Conservation (phyloP, 1,140 invertebrate genomes). For the Macrosteles quadrilineatus region DNA sequence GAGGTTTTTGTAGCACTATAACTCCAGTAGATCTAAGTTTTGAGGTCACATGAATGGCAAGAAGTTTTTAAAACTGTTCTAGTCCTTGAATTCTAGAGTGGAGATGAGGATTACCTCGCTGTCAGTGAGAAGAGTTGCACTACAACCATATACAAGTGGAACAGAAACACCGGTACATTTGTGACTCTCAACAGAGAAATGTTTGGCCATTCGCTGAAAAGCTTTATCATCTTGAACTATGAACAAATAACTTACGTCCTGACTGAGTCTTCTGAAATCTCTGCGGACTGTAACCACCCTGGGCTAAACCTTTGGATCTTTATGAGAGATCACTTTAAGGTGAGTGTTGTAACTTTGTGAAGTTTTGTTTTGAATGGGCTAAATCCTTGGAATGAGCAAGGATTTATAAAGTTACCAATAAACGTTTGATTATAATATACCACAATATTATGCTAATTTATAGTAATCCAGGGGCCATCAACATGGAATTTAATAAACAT, state of each 20-base stretch:
- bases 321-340: not conserved
- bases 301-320: not conserved
- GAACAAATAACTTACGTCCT: not conserved
- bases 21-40: no score
- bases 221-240: not conserved
- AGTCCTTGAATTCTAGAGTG: slow-evolving; percentile 3
- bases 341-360: no score
- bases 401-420: no score
- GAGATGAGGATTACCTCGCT: not conserved
- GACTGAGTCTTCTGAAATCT: not conserved
- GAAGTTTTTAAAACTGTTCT: no score
- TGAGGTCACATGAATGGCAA: no score
- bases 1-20: no score
- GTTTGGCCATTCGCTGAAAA: not conserved
- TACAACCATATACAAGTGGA: slow-evolving; percentile 5
- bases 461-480: no score
- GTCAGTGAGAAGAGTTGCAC: not conserved
- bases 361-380: no score
- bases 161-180: not conserved
- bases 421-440: no score
- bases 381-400: no score
- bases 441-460: no score
- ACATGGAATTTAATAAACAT: no score
- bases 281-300: not conserved
- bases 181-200: not conserved